Percentiles rank a stretch among this genome's conserved stretches.
phyloP scores from a whole-genome alignment of 2,888 invertebrate species.

The Ptilodon capucinus region DNA sequence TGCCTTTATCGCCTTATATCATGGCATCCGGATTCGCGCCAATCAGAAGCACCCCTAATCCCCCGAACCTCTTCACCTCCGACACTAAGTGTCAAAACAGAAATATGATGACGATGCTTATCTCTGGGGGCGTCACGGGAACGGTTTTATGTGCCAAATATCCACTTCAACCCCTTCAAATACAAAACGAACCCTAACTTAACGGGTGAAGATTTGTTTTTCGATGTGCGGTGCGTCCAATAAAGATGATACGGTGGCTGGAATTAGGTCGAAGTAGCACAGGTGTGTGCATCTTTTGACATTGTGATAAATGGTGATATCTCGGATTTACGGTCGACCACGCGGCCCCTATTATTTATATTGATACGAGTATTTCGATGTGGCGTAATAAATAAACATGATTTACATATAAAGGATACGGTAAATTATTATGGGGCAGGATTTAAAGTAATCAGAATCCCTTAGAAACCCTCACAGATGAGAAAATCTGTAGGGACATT shows the following conservation, averaged over 20 bases:
- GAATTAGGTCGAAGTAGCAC: constrained; percentile 53
- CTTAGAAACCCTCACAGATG: no score
- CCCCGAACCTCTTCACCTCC: constrained; percentile 16
- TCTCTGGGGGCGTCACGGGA: constrained; percentile 41
- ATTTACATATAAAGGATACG: constrained; percentile 3
- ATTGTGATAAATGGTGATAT: constrained; percentile 52
- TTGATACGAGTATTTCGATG: constrained; percentile 40
- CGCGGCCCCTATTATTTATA: constrained; percentile 41
- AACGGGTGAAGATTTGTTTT: constrained; percentile 19
- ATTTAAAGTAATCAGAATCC: no score
- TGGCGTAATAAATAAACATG: constrained; percentile 38
- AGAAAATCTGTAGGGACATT: no score
- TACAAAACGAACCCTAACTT: constrained; percentile 25
- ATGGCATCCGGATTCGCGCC: no score
- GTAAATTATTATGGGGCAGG: no score
- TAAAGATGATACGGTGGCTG: constrained; percentile 29
- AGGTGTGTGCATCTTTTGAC: constrained; percentile 58
- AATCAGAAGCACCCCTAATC: background rate
- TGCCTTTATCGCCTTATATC: no score
- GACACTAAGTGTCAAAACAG: constrained; percentile 45
- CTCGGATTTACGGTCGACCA: constrained; percentile 42
- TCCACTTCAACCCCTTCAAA: constrained; percentile 7
- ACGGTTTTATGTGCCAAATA: constrained; percentile 30
- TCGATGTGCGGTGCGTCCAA: background rate
- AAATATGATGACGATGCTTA: constrained; percentile 57